Evolutionary conservation across 2,888 invertebrate genomes (phyloP).

Genomic region (Biston betularia): DNA sequence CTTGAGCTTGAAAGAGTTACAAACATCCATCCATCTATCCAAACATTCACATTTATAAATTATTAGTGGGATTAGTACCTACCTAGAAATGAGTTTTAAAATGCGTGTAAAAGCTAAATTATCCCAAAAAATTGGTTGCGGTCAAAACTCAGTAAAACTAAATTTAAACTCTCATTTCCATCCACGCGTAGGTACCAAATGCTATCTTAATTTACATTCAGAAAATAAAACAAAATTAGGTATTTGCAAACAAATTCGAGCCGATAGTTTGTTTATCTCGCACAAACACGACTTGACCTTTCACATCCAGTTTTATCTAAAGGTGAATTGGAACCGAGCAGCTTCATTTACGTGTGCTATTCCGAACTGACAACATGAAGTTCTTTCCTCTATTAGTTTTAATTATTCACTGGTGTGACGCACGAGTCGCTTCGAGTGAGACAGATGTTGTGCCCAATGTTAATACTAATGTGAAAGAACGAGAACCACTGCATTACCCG

Average conservation of each 20-base stretch:
- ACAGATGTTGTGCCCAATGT: conserved; percentile 43
- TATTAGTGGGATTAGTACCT: no score
- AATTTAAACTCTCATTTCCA: not conserved
- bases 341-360: conserved; percentile 46
- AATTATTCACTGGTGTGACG: conserved; percentile 51
- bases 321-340: conserved; percentile 42
- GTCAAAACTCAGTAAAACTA: not conserved
- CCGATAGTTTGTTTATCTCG: conserved; percentile 49
- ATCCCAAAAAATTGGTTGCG: not conserved
- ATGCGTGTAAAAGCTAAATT: no score
- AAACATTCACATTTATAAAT: no score
- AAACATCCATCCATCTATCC: no score
- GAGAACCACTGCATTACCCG: conserved; percentile 48
- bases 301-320: conserved; percentile 53
- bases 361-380: conserved; percentile 58
- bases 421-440: conserved; percentile 56
- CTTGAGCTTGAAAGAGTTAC: no score
- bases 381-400: conserved; percentile 51
- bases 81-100: no score
- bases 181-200: not conserved
- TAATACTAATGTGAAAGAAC: conserved; percentile 47
- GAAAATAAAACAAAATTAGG: conserved; percentile 30
- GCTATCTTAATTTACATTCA: conserved; percentile 12
- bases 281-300: conserved; percentile 55
- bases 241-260: conserved; percentile 22